A percentile compares a stretch with the other conserved stretches of the same genome.
Conservation (phyloP, 1,140 invertebrate genomes). For the Aphaenogaster floridana region DNA sequence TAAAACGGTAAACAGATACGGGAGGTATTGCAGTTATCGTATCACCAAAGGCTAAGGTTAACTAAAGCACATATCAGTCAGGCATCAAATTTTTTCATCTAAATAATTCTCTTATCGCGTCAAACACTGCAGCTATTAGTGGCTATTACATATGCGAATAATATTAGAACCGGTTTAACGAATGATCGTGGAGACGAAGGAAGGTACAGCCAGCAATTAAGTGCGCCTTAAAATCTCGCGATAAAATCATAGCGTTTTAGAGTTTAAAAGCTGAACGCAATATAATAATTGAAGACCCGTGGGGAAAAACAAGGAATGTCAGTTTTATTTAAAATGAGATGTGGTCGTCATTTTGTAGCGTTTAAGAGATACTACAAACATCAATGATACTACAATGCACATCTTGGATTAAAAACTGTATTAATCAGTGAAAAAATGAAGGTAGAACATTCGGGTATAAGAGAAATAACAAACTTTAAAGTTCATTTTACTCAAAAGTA, state of each 20-base stretch:
- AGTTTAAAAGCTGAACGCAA: neutral
- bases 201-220: conserved; percentile 52
- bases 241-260: conserved; percentile 1
- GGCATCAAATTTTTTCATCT: neutral
- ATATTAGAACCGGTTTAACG: conserved; percentile 67
- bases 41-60: neutral
- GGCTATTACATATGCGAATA: conserved; percentile 6
- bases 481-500: too few species aligned
- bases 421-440: too few species aligned
- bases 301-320: too few species aligned
- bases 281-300: neutral
- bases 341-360: too few species aligned
- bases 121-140: neutral
- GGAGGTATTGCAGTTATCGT: neutral
- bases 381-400: too few species aligned
- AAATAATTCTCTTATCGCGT: conserved; percentile 40
- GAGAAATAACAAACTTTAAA: too few species aligned
- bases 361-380: too few species aligned
- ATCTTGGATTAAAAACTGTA: too few species aligned
- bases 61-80: conserved; percentile 11
- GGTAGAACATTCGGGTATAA: too few species aligned
- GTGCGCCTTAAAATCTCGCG: conserved; percentile 60
- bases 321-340: too few species aligned
- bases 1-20: neutral
- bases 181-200: conserved; percentile 16